Base-by-base conservation (phyloP, 1,140 invertebrate genomes). In the Leptinotarsa lineolata region DNA sequence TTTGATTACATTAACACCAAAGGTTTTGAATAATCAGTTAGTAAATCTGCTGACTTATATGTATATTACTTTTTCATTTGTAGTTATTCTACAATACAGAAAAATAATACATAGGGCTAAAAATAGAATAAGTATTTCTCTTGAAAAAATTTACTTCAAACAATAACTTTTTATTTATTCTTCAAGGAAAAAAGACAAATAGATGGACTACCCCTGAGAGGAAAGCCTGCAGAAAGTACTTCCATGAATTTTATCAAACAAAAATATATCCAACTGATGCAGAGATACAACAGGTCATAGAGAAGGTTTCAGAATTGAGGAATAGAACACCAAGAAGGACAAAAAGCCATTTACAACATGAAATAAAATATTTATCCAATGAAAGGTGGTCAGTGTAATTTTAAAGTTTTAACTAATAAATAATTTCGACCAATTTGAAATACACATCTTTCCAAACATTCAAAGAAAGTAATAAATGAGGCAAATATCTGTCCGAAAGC, bases 311-410 rank as follows among this genome's bases (percentile, higher is more conserved):
- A 20, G 20, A 63, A 63, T 20, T 63, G 8, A 12, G 20, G 20
- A 63, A 63, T 63, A 24, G 18, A 21, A 21, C 60, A 6, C 60
- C 20, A 63, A 22, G 22, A 21, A 16, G 60, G 20, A 21, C 22
- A 24, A 63, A 63, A 24, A 22, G 60, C 8, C 20, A 63, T 63
- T 63, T 63, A 63, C 20, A 63, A 63, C 60, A 63, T 63, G 20
- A 63, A 5, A n/a, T 18, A 15, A 63, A 63, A 63, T 63, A 22
- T 63, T 63, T 63, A 63, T 21, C 60, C 20, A 15, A 54, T 54
- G 48, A 54, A 54, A 54, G 15, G 48, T 54, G 48, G 15, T 54
- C 48, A 54, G 15, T 54, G 15, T 54, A n/a, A 54, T 54, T 54
- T 54, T 54, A 2, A 30, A 8, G 30, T 30, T 30, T 30, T 11